Evolutionary conservation across 1,140 invertebrate species (phyloP), one percentile per base, ranked within the genome.

Genomic region (Trissolcus basalis): DNA sequence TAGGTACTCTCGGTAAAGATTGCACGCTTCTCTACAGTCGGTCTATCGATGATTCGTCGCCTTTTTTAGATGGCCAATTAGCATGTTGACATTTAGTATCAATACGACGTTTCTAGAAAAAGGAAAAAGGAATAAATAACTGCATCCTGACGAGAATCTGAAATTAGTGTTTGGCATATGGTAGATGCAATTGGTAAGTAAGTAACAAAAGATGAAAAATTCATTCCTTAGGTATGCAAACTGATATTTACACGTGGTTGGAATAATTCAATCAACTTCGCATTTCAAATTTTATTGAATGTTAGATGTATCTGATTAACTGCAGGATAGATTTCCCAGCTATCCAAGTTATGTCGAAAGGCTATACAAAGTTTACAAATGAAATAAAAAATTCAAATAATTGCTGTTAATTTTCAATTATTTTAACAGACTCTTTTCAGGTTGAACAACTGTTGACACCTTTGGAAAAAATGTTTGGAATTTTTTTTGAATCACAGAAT

Each of bases 181-280:
- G 51, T 51, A 48, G 14, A 58, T 11, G 41, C 36, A 35, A 36
- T 48, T 19, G 45, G 4, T 12, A 6, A n/a, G 14, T n/a, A n/a
- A 15, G 49, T 4, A 51, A 63, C 39, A 53, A 63, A 51, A 54
- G 49, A 64, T 54, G 50, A 64, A 41, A 64, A 54, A 64, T 64
- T 64, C 50, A 64, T 64, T 54, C 47, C n/a, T 54, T 15, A 64
- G 54, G 41, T 53, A 44, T 9, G 27, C 15, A 41, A 45, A 60
- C 35, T 49, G 35, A 60, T n/a, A 50, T 27, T 50, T 47, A 11
- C 9, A 39, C 36, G 36, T 39, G 36, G n/a, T 39, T 11, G n/a
- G 36, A 39, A 39, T 39, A 39, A 11, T 39, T 39, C 9, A 3
- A 39, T 4, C 9, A n/a, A n/a, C n/a, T 9, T 39, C 19, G 19